A percentile compares a stretch with the other conserved stretches of the same genome.
Evolutionary conservation across 1,140 invertebrate species (phyloP).

Genomic region (Drosophila ironensis): DNA sequence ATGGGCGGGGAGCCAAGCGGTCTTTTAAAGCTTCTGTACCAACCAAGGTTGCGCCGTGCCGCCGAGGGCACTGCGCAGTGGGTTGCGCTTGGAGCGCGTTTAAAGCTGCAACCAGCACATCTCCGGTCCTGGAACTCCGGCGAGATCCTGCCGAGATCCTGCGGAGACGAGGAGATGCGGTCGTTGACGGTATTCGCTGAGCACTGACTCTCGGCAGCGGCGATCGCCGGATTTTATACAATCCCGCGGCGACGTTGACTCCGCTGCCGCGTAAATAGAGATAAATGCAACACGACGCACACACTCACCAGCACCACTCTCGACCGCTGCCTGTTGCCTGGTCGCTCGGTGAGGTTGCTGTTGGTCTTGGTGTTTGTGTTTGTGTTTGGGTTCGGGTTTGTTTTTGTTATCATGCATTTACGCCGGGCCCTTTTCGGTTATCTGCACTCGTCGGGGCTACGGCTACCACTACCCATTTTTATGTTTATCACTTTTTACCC

Average conservation of each 20-base stretch:
- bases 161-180: slow-evolving; percentile 42
- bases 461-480: slow-evolving; percentile 47
- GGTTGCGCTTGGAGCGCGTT: slow-evolving; percentile 57
- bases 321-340: neutral
- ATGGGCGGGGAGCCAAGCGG: slow-evolving; percentile 22
- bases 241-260: slow-evolving; percentile 26
- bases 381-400: slow-evolving; percentile 5
- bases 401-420: slow-evolving; percentile 43
- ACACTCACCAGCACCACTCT: neutral
- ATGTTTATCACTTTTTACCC: slow-evolving; percentile 44
- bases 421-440: slow-evolving; percentile 37
- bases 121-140: neutral
- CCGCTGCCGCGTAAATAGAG: slow-evolving; percentile 41
- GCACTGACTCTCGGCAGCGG: slow-evolving; percentile 42
- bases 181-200: slow-evolving; percentile 45
- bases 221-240: slow-evolving; percentile 52
- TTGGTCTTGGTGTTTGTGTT: no score
- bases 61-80: slow-evolving; percentile 6
- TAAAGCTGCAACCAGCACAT: slow-evolving; percentile 51
- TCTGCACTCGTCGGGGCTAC: slow-evolving; percentile 34
- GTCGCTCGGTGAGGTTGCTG: no score
- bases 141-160: neutral
- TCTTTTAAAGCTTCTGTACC: slow-evolving; percentile 65
- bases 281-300: slow-evolving; percentile 40
- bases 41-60: slow-evolving; percentile 41